Conservation (phyloP, 2,113 vertebrate genomes). For the Alexandromys fortis region DNA sequence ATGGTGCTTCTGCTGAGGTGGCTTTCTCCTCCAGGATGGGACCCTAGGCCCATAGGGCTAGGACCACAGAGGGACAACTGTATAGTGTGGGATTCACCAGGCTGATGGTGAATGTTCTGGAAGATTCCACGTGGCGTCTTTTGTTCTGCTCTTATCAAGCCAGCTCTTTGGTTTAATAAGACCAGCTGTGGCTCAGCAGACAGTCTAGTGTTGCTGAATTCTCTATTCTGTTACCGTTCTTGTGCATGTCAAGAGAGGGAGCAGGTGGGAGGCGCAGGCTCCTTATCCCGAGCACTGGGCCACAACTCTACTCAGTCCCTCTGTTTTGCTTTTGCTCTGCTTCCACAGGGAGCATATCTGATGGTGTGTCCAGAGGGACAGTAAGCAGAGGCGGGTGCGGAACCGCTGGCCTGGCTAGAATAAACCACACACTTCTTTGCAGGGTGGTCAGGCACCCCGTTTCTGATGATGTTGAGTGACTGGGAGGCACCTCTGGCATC, state of each 20-base stretch:
- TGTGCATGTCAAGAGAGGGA: rapidly evolving
- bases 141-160: not conserved
- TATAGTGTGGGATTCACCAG: rapidly evolving
- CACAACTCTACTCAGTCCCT: not conserved
- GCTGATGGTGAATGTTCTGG: not conserved
- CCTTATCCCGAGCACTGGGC: not conserved
- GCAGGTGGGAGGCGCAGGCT: no score
- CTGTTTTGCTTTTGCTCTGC: not conserved
- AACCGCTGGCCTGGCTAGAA: not conserved
- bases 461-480: not conserved
- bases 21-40: not conserved
- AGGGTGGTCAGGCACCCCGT: not conserved
- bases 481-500: not conserved
- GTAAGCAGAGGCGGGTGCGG: not conserved
- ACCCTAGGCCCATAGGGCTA: not conserved
- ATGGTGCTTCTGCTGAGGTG: rapidly evolving
- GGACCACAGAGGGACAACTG: not conserved
- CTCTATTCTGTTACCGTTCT: not conserved
- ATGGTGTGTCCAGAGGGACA: not conserved
- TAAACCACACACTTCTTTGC: not conserved
- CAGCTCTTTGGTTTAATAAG: not conserved
- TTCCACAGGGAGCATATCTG: not conserved
- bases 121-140: not conserved
- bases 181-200: not conserved
- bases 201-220: rapidly evolving